phyloP scores from a whole-genome alignment of 2,797 vertebrate species.

The Babyrousa celebensis region DNA sequence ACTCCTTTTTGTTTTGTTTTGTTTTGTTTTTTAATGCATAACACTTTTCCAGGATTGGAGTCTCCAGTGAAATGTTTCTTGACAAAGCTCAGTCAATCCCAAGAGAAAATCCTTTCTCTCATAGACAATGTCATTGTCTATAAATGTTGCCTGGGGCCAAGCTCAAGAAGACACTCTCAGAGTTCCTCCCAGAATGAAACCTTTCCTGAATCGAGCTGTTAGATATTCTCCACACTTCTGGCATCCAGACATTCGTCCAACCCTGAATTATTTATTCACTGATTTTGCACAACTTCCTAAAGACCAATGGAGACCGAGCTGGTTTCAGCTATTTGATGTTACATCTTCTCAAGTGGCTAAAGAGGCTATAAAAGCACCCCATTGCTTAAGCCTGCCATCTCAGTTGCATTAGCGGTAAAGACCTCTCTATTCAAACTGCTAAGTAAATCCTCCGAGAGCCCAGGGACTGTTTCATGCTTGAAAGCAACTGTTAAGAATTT shows the following conservation, averaged over 20 bases:
- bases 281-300: constrained; percentile 91
- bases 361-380: constrained; percentile 93
- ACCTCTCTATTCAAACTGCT: constrained; percentile 94
- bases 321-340: constrained; percentile 93
- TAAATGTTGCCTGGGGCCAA: constrained; percentile 89
- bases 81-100: constrained; percentile 77
- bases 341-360: constrained; percentile 93
- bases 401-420: constrained; percentile 95
- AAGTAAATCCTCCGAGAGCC: constrained; percentile 94
- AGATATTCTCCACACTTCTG: constrained; percentile 91
- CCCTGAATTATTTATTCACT: constrained; percentile 94
- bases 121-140: constrained; percentile 79
- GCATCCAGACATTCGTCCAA: constrained; percentile 89
- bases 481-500: constrained; percentile 95
- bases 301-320: constrained; percentile 89
- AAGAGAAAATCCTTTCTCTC: constrained; percentile 65
- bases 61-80: constrained; percentile 70
- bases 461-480: constrained; percentile 94
- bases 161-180: constrained; percentile 81
- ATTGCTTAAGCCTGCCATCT: constrained; percentile 93
- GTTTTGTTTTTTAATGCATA: constrained; percentile 27
- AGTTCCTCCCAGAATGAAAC: constrained; percentile 87
- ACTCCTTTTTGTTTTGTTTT: constrained; percentile 62
- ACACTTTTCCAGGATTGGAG: constrained; percentile 73
- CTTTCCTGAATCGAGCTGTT: constrained; percentile 91